These are phyloP conservation scores for Synanthedon tipuliformis DNA, from an alignment of 2,888 invertebrate genomes.

Conservation along the genomic window DNA sequence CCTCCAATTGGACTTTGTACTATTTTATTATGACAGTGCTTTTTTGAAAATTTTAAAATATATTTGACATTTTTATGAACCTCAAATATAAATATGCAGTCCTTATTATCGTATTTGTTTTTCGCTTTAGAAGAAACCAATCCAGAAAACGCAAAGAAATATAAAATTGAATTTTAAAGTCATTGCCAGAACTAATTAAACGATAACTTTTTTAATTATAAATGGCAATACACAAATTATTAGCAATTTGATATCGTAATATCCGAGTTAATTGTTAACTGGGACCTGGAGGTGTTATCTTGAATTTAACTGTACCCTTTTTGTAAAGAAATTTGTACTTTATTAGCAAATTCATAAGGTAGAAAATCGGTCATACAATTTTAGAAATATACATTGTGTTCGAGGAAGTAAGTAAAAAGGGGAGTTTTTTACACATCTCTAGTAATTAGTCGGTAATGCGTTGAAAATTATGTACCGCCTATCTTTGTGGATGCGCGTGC, in stretches of 20 bases:
- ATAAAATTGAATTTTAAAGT: too few species aligned
- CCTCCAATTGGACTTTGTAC: too few species aligned
- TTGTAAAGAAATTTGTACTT: too few species aligned
- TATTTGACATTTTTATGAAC: too few species aligned
- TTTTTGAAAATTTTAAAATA: too few species aligned
- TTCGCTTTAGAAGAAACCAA: too few species aligned
- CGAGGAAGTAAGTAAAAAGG: neutral
- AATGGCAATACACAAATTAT: neutral
- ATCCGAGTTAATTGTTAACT: neutral
- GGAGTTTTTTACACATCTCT: constrained; percentile 18
- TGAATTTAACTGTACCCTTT: too few species aligned
- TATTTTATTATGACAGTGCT: too few species aligned
- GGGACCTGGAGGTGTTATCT: neutral
- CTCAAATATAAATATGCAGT: too few species aligned
- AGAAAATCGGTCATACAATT: neutral
- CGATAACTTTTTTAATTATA: neutral
- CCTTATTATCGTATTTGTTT: too few species aligned
- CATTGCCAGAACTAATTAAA: neutral
- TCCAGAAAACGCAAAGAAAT: too few species aligned
- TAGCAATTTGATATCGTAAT: neutral
- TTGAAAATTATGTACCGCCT: constrained; percentile 35
- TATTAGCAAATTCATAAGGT: too few species aligned
- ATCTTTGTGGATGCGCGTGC: constrained; percentile 26
- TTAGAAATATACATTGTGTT: neutral
- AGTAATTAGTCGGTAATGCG: constrained; percentile 46